These are phyloP conservation scores for Panulirus ornatus DNA, from an alignment of 1,140 invertebrate species.

Conservation along the genomic window DNA sequence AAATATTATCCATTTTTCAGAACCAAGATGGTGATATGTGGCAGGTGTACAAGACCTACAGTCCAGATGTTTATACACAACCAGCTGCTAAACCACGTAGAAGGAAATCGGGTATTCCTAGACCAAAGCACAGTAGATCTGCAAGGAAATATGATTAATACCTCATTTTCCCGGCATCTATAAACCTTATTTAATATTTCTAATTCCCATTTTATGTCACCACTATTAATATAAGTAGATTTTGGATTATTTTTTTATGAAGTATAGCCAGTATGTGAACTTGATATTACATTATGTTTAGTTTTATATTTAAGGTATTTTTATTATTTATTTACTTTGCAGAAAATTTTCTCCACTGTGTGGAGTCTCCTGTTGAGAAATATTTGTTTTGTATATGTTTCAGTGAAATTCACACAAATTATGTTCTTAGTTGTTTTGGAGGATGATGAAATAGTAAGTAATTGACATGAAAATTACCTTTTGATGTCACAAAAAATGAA, in stretches of 20 bases:
- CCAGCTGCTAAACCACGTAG: constrained; percentile 55
- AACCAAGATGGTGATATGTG: constrained; percentile 71
- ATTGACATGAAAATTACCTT: too few relatives aligned
- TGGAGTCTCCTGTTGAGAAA: neutral
- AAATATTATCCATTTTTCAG: constrained; percentile 44
- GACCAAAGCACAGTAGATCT: constrained; percentile 63
- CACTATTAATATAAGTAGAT: neutral
- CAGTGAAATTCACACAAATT: neutral
- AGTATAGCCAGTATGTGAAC: neutral
- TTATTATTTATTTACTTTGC: neutral
- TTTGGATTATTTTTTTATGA: neutral
- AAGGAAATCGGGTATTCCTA: constrained; percentile 65
- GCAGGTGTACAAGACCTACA: constrained; percentile 70
- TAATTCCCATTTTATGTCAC: neutral
- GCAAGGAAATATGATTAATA: constrained; percentile 56
- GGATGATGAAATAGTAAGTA: too few relatives aligned
- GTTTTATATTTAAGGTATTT: neutral
- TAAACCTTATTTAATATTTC: too few relatives aligned
- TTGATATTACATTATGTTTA: neutral
- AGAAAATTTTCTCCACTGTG: neutral
- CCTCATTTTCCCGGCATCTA: too few relatives aligned
- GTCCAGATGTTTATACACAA: constrained; percentile 61
- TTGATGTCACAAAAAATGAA: too few relatives aligned
- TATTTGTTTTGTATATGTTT: neutral
- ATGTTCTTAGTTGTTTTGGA: too few relatives aligned